Conservation (phyloP, 2,888 invertebrate species). For the Mamestra brassicae region DNA sequence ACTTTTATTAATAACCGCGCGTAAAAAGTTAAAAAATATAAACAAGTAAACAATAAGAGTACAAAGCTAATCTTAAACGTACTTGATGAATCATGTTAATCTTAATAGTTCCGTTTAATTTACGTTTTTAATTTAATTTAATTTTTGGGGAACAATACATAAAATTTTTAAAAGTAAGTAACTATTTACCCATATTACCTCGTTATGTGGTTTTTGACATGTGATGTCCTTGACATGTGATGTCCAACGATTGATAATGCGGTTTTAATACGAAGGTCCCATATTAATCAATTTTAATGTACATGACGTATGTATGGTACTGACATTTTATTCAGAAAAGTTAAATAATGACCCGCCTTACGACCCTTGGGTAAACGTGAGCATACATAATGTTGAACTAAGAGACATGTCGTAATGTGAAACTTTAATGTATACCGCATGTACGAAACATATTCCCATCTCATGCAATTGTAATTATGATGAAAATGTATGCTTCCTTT, state of each 20-base stretch:
- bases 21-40: background rate
- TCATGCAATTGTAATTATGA: conserved; percentile 42
- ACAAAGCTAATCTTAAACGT: background rate
- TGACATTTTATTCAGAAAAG: conserved; percentile 40
- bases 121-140: too few species aligned
- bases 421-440: conserved; percentile 43
- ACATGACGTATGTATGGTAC: background rate
- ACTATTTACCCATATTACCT: conserved; percentile 8
- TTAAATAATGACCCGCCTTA: conserved; percentile 45
- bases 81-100: too few species aligned
- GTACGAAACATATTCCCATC: conserved; percentile 21
- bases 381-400: conserved; percentile 28
- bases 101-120: too few species aligned
- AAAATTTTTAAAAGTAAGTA: background rate
- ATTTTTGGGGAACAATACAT: conserved; percentile 16
- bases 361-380: conserved; percentile 38
- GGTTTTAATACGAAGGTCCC: conserved; percentile 42
- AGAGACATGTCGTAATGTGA: conserved; percentile 36
- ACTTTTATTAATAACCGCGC: background rate
- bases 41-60: background rate
- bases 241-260: conserved; percentile 47
- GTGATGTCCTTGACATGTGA: conserved; percentile 59
- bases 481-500: conserved; percentile 9
- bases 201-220: conserved; percentile 54
- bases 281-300: conserved; percentile 54